These are phyloP conservation scores for Eurypyga helias DNA, from an alignment of 2,113 vertebrate species.

Conservation along the genomic window DNA sequence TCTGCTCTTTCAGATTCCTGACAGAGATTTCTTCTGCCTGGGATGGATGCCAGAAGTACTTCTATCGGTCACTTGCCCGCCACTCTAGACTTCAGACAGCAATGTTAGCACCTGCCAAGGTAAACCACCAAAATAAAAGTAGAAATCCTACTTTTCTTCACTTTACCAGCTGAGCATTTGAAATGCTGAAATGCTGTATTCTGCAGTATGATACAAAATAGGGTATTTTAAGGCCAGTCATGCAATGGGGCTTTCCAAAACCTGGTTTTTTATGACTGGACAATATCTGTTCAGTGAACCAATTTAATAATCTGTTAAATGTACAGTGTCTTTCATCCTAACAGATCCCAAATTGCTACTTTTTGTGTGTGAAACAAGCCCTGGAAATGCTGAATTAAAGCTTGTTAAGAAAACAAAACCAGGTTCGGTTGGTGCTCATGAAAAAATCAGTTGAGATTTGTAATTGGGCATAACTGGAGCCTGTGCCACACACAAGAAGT, in stretches of 20 bases:
- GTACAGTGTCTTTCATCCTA: not conserved
- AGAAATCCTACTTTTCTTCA: not conserved
- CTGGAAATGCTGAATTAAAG: not conserved
- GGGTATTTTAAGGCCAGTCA: accelerated
- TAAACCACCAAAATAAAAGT: constrained; percentile 19
- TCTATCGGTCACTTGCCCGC: constrained; percentile 90
- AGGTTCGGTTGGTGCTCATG: not conserved
- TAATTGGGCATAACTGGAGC: not conserved
- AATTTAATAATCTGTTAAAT: not conserved
- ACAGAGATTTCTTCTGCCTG: constrained; percentile 84
- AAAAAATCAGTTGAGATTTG: not conserved
- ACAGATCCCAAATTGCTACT: not conserved
- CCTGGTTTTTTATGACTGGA: not conserved
- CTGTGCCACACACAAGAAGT: not conserved
- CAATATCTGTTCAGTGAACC: not conserved
- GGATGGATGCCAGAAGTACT: constrained; percentile 96
- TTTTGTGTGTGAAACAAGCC: not conserved
- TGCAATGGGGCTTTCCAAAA: not conserved
- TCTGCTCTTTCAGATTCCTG: constrained; percentile 80
- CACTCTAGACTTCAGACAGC: constrained; percentile 81
- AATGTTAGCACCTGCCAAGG: constrained; percentile 87
- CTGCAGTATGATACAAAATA: not conserved
- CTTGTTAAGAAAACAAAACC: not conserved
- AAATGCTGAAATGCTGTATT: not conserved
- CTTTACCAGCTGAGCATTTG: not conserved